Base-by-base conservation (phyloP, 2,888 invertebrate genomes). In the Mythimna loreyi region DNA sequence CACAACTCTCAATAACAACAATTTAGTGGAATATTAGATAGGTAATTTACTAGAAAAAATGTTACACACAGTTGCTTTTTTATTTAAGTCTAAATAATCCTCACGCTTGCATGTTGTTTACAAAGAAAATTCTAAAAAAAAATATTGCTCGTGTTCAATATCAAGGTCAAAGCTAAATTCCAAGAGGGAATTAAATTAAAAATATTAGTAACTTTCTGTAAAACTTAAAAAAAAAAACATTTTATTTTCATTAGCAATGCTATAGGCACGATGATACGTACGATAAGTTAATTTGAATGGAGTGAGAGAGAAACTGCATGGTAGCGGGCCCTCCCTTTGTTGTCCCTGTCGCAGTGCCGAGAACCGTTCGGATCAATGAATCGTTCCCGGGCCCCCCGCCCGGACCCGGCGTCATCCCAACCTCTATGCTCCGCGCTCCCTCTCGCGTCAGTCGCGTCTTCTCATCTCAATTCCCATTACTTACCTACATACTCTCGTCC, bases 321-420 rank as follows among this genome's bases (percentile, higher is more conserved):
- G 75, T 74, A 80, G 81, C 80, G 81, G 81, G 77, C 80, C 84
- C 85, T 89, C 87, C 87, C 87, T 86, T 85, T 85, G 86, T 88
- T 86, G 87, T 95, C 94, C 90, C 92, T 91, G 86, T 95, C 94
- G 86, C 71, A 81, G 78, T 84, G 86, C 94, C 95, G 95, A 96
- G 90, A 89, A 87, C 76, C 83, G 89, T 94, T 94, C 95, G 95
- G 94, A 96, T 96, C 95, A 96, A 96, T 96, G 95, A 95, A 95
- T 92, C 92, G 92, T 92, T 92, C 93, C 93, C 93, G 89, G 90
- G 87, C 87, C 91, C 91, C 92, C 87, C 87, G 85, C 82, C 85
- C 86, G 85, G 85, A 85, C 87, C 87, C 91, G 86, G 90, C 91
- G 88, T 92, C 91, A 90, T 90, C 91, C 88, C 89, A 87, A 81